A percentile compares a stretch with the other conserved stretches of the same genome.
phyloP scores from a whole-genome alignment of 2,888 invertebrate genomes.

The Craniophora ligustri region DNA sequence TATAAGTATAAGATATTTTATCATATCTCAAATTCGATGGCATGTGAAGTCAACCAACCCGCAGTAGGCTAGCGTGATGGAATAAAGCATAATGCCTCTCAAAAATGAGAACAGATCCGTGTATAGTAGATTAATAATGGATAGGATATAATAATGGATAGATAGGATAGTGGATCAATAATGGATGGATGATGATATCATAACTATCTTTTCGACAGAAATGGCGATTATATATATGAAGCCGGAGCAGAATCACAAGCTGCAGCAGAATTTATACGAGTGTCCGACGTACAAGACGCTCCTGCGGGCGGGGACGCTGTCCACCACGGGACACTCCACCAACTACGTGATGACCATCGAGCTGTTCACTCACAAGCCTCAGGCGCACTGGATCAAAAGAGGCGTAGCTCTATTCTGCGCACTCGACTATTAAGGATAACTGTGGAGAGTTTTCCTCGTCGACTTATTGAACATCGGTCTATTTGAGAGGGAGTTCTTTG shows the following conservation, averaged over 20 bases:
- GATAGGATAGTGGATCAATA: no score
- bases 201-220: constrained; percentile 75
- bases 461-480: no score
- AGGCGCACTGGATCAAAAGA: constrained; percentile 93
- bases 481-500: no score
- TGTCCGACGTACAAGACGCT: constrained; percentile 94
- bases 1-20: no score
- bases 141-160: no score
- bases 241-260: constrained; percentile 90
- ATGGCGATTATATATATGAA: constrained; percentile 92
- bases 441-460: background rate
- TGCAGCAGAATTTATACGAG: constrained; percentile 87
- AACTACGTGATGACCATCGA: constrained; percentile 94
- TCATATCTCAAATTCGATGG: no score
- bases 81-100: no score
- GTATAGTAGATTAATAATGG: no score
- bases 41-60: no score
- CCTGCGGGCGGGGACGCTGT: constrained; percentile 92
- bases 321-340: constrained; percentile 95
- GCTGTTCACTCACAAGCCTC: constrained; percentile 90
- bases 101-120: no score
- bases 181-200: no score
- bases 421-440: constrained; percentile 80
- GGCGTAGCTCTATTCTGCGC: constrained; percentile 94
- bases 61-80: no score